Percentiles rank a stretch among this genome's conserved stretches.
Conservation (phyloP, 2,797 vertebrate genomes). For the Thripadectes ignobilis region DNA sequence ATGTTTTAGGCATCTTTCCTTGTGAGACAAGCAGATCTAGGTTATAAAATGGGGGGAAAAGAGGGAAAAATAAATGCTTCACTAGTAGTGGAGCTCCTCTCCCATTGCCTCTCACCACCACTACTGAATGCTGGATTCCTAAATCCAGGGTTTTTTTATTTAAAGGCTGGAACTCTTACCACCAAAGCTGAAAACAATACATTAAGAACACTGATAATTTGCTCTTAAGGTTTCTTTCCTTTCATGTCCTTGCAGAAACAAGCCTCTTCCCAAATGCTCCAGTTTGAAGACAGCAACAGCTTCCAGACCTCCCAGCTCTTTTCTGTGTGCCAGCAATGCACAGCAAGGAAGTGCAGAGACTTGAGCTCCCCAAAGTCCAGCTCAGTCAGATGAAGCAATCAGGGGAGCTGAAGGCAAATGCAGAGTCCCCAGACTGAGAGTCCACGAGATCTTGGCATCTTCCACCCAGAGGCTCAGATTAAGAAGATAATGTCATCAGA, state of each 20-base stretch:
- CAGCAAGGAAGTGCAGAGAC: not conserved
- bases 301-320: not conserved
- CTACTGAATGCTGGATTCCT: not conserved
- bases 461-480: conserved; percentile 78
- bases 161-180: not conserved
- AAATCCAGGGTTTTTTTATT: not conserved
- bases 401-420: not conserved
- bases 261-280: not conserved
- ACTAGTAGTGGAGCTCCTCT: not conserved
- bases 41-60: rapidly evolving
- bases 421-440: not conserved
- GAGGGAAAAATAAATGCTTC: not conserved
- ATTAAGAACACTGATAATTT: not conserved
- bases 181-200: not conserved
- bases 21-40: not conserved
- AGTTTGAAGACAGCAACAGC: not conserved
- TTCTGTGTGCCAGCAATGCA: not conserved
- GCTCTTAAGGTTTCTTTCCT: not conserved
- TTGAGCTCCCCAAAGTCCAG: not conserved
- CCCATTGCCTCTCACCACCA: not conserved
- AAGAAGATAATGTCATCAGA: conserved; percentile 95
- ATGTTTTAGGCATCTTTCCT: not conserved
- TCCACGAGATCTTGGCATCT: rapidly evolving
- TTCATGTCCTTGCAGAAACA: not conserved
- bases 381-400: not conserved